phyloP scores from a whole-genome alignment of 1,140 invertebrate species.

The Bilobella aurantiaca region DNA sequence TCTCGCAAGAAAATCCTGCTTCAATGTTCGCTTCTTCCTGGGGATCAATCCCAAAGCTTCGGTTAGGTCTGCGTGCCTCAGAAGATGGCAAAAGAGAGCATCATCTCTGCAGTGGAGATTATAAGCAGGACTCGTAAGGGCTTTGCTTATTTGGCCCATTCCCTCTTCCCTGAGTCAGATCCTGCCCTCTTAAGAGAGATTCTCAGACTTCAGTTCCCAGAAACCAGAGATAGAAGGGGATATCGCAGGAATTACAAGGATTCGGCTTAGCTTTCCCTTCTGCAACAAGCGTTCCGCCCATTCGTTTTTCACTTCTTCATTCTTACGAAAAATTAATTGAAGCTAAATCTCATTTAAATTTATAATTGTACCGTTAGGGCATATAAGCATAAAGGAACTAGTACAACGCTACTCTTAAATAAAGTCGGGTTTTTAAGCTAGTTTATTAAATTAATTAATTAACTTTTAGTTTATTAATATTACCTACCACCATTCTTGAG shows the following conservation, averaged over 20 bases:
- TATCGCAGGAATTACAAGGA: background rate
- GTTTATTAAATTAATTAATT: too few species aligned
- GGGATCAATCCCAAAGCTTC: background rate
- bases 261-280: background rate
- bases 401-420: too few species aligned
- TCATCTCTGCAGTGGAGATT: background rate
- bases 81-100: background rate
- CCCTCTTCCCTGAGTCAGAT: too few species aligned
- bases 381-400: too few species aligned
- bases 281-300: background rate
- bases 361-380: too few species aligned
- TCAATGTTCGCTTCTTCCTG: slow-evolving; percentile 1
- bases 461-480: too few species aligned
- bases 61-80: background rate
- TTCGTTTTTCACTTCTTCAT: background rate
- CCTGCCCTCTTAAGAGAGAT: slow-evolving; percentile 2
- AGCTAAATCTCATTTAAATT: too few species aligned
- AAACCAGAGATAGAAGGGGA: background rate
- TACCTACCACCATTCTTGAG: too few species aligned
- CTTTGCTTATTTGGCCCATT: too few species aligned
- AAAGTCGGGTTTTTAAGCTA: too few species aligned
- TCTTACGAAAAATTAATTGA: background rate
- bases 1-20: slow-evolving; percentile 6
- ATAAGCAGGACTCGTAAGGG: background rate
- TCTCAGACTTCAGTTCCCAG: background rate